A percentile compares a stretch with the other conserved stretches of the same genome.
Conservation (phyloP, 2,888 invertebrate species). For the Euspilapteryx auroguttella region DNA sequence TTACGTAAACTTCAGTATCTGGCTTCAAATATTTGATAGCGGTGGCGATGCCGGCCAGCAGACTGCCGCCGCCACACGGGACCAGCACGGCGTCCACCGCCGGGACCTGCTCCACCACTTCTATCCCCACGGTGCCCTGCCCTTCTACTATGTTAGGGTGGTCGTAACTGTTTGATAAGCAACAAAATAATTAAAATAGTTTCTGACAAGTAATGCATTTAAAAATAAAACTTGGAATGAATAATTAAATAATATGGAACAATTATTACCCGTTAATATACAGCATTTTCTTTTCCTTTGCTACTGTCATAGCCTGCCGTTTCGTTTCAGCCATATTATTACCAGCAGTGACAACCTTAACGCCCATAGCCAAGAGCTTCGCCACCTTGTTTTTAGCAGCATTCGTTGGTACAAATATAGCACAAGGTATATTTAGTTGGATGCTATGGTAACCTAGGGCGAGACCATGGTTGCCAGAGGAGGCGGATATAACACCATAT, state of each 20-base stretch:
- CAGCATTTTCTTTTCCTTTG: slow-evolving; percentile 68
- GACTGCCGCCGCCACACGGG: slow-evolving; percentile 92
- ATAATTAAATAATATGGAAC: too few species aligned
- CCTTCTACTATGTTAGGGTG: slow-evolving; percentile 93
- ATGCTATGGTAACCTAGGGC: slow-evolving; percentile 74
- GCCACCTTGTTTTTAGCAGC: slow-evolving; percentile 91
- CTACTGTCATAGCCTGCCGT: slow-evolving; percentile 69
- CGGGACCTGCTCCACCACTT: slow-evolving; percentile 86
- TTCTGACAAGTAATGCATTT: too few species aligned
- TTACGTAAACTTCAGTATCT: slow-evolving; percentile 81
- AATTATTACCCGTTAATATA: slow-evolving; percentile 93
- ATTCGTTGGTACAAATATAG: slow-evolving; percentile 86
- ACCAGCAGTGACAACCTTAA: slow-evolving; percentile 78
- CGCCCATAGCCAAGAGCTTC: slow-evolving; percentile 77
- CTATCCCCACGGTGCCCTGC: slow-evolving; percentile 91
- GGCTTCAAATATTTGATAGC: slow-evolving; percentile 87
- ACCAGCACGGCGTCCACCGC: slow-evolving; percentile 85
- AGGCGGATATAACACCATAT: slow-evolving; percentile 84
- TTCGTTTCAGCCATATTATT: slow-evolving; percentile 79
- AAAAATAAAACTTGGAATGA: too few species aligned
- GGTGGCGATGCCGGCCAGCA: slow-evolving; percentile 83
- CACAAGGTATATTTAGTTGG: slow-evolving; percentile 68
- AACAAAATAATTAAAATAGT: too few species aligned
- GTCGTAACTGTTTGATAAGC: slow-evolving; percentile 69
- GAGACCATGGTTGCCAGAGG: slow-evolving; percentile 90